Evolutionary conservation across 1,140 invertebrate genomes (phyloP), one percentile per base, ranked within the genome.

Genomic region (Musca domestica): DNA sequence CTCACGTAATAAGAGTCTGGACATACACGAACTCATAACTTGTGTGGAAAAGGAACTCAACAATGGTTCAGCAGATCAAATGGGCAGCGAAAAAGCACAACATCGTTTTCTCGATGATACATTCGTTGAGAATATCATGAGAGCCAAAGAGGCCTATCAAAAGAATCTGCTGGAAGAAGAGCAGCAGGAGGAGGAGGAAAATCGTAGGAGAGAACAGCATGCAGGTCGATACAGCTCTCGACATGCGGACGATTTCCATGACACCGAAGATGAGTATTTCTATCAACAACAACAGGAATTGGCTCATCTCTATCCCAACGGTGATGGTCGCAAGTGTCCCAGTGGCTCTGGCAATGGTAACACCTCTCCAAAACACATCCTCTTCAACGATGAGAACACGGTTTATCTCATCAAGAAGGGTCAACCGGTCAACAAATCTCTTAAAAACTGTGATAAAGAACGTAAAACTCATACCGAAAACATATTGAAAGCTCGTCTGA

Each of bases 401-500:
- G 74, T 81, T 15, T 81, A 81, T 25, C 70, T 81, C 10, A 81
- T 81, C 7, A 76, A 79, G 54, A 79, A 81, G 67, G 78, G 81
- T 67, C 72, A 75, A 54, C 78, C 75, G 0, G 76, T 80, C 49
- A 70, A 69, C 22, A 61, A 63, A 23, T 49, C 51, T 27, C 4
- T 49, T n/a, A 47, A 47, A 64, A 64, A 46, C 51, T 56, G 52
- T 58, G 67, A 68, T 20, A 68, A 68, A 63, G 56, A 68, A 34
- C 66, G 46, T 25, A 54, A 67, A 25, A 9, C 34, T 41, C 52
- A 67, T 10, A 23, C 41, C 2, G 47, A 64, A 19, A 67, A 27
- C 30, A 47, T 67, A 47, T 48, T 78, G 9, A 75, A 76, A 47
- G 77, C 76, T 7, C 74, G 77, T 0, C 65, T 80, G 10, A 80